These are phyloP conservation scores for Mionectes macconnelli DNA, from an alignment of 2,113 vertebrate species.

Conservation along the genomic window DNA sequence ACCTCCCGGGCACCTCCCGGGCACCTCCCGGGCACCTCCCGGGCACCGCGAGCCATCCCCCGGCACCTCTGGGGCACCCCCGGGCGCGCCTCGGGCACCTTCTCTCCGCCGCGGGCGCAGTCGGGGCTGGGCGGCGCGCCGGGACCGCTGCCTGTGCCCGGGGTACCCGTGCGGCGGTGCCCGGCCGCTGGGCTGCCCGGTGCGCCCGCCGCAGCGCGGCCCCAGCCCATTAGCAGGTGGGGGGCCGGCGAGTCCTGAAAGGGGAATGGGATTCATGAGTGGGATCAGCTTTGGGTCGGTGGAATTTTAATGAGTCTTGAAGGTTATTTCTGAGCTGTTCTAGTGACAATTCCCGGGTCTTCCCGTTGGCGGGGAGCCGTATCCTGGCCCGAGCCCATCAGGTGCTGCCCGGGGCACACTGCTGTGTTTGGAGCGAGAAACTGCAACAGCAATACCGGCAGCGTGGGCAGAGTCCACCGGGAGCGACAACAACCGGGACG, in stretches of 20 bases:
- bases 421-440: not conserved
- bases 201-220: not conserved
- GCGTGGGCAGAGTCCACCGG: not conserved
- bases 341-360: constrained; percentile 21
- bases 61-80: too few relatives aligned
- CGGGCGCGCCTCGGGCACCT: too few relatives aligned
- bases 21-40: not conserved
- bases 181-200: not conserved
- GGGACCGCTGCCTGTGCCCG: not conserved
- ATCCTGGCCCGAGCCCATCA: not conserved
- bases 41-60: not conserved
- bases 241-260: not conserved
- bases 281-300: not conserved
- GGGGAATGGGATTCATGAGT: not conserved
- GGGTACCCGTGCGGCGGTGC: not conserved
- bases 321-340: constrained; percentile 42
- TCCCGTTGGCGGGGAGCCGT: not conserved
- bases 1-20: too few relatives aligned
- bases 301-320: constrained; percentile 56
- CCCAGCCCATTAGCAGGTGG: not conserved
- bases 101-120: not conserved
- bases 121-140: too few relatives aligned
- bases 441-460: not conserved
- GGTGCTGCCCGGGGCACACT: not conserved
- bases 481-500: not conserved